These are phyloP conservation scores for Athetis lepigone DNA, from an alignment of 2,888 invertebrate genomes.

Conservation along the genomic window DNA sequence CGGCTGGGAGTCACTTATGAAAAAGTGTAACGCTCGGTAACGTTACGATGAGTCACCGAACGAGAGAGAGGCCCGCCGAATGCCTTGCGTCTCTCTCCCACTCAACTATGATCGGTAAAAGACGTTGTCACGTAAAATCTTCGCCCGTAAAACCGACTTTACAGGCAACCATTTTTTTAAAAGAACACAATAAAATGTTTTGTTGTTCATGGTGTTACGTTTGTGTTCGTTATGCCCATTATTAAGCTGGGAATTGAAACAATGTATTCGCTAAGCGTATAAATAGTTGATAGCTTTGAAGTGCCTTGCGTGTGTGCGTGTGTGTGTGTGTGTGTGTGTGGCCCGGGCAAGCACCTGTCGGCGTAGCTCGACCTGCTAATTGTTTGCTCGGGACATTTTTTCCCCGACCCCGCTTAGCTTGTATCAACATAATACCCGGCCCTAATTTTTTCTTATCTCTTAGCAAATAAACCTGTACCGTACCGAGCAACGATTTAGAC, in stretches of 20 bases:
- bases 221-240: slow-evolving; percentile 7
- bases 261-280: slow-evolving; percentile 19
- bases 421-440: slow-evolving; percentile 53
- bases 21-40: too few species aligned
- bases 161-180: too few species aligned
- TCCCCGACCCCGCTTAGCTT: slow-evolving; percentile 43
- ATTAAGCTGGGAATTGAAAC: slow-evolving; percentile 2
- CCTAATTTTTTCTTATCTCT: slow-evolving; percentile 54
- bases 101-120: too few species aligned
- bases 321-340: slow-evolving; percentile 38
- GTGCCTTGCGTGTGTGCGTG: slow-evolving; percentile 12
- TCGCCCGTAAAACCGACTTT: too few species aligned
- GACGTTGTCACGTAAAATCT: too few species aligned
- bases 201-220: background rate
- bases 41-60: too few species aligned
- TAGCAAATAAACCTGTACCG: slow-evolving; percentile 19
- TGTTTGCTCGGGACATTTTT: slow-evolving; percentile 60
- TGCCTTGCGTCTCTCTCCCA: too few species aligned
- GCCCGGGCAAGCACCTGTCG: slow-evolving; percentile 61
- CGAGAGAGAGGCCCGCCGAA: too few species aligned
- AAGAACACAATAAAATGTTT: slow-evolving; percentile 3
- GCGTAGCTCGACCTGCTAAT: slow-evolving; percentile 53
- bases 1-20: too few species aligned
- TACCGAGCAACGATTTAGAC: slow-evolving; percentile 19
- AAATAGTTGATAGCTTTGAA: slow-evolving; percentile 26